A percentile compares a stretch with the other conserved stretches of the same genome.
Conservation (phyloP, 2,888 invertebrate genomes). For the Eristalinus sepulchralis region DNA sequence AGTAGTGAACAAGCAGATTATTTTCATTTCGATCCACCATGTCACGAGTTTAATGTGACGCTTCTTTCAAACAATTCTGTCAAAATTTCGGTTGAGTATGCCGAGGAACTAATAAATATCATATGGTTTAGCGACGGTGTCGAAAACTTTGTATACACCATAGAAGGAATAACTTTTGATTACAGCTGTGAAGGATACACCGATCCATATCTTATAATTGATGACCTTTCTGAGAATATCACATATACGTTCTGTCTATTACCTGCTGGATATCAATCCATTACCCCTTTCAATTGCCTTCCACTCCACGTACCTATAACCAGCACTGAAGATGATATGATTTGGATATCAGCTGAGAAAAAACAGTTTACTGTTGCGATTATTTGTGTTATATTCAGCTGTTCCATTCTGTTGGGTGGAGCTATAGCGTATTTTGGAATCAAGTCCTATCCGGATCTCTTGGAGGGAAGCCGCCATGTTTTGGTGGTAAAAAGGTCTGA, state of each 20-base stretch:
- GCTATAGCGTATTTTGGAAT: constrained; percentile 76
- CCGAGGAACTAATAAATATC: constrained; percentile 72
- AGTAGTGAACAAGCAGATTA: constrained; percentile 37
- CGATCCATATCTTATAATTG: constrained; percentile 73
- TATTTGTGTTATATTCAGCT: constrained; percentile 75
- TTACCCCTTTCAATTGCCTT: constrained; percentile 77
- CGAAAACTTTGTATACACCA: constrained; percentile 43
- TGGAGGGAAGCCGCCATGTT: constrained; percentile 77
- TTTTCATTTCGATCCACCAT: constrained; percentile 74
- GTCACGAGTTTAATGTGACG: constrained; percentile 74
- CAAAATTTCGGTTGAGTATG: constrained; percentile 72
- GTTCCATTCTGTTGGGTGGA: constrained; percentile 75
- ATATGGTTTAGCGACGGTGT: constrained; percentile 77
- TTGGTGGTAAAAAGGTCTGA: constrained; percentile 76
- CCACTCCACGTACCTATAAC: constrained; percentile 75
- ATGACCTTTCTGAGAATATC: constrained; percentile 72
- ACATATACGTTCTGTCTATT: constrained; percentile 78
- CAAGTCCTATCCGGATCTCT: constrained; percentile 76
- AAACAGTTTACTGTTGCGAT: constrained; percentile 76
- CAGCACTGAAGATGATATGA: constrained; percentile 15
- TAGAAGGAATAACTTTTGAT: constrained; percentile 60
- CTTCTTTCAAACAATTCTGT: constrained; percentile 73
- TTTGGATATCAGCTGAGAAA: constrained; percentile 74
- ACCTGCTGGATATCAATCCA: constrained; percentile 54
- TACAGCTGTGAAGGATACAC: constrained; percentile 75